A percentile compares a stretch with the other conserved stretches of the same genome.
phyloP scores from a whole-genome alignment of 2,888 invertebrate genomes.

The Ctena decussata region DNA sequence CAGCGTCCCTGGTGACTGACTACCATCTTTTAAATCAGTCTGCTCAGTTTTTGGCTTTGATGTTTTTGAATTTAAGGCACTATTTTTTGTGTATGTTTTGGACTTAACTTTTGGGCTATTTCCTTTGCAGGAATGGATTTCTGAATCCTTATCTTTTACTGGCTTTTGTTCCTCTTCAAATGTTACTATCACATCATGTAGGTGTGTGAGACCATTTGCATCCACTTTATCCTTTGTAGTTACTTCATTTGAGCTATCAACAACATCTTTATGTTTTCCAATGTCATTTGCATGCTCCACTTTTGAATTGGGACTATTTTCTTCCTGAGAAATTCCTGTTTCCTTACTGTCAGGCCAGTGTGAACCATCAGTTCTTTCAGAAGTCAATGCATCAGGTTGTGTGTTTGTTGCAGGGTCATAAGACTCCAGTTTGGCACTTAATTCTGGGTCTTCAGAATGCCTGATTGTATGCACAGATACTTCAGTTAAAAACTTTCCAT shows the following conservation, averaged over 20 bases:
- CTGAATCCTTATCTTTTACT: not conserved
- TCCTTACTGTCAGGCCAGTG: not conserved
- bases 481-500: not conserved
- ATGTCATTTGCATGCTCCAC: not conserved
- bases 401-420: not conserved
- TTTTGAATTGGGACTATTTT: constrained; percentile 19
- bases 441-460: not conserved
- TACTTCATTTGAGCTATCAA: not conserved
- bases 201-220: not conserved
- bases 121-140: not conserved
- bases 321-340: not conserved
- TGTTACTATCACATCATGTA: not conserved
- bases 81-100: not conserved
- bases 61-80: not conserved
- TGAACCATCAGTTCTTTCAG: not conserved
- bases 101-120: constrained; percentile 1
- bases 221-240: not conserved
- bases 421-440: not conserved
- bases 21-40: constrained; percentile 20
- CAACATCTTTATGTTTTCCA: not conserved
- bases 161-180: not conserved
- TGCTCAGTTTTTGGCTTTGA: not conserved
- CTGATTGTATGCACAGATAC: not conserved
- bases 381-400: not conserved
- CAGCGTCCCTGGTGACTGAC: constrained; percentile 46